These are phyloP conservation scores for Rynchops niger DNA, from an alignment of 2,113 vertebrate genomes.

Conservation along the genomic window DNA sequence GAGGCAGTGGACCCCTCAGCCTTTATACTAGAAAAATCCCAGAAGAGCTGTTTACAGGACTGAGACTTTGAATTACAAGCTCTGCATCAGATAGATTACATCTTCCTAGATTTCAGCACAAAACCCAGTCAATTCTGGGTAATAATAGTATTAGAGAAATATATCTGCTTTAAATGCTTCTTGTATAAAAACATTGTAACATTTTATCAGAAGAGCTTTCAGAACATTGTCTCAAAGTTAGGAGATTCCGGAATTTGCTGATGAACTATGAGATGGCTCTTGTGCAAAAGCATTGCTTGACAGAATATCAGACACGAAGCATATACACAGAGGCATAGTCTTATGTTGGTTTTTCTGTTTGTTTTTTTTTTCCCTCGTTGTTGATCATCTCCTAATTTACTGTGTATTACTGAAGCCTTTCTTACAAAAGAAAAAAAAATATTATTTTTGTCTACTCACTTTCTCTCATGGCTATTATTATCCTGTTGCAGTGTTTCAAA, in stretches of 20 bases:
- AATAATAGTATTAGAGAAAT: not conserved
- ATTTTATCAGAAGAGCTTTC: not conserved
- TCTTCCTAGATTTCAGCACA: not conserved
- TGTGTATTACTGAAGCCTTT: not conserved
- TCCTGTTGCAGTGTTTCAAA: not conserved
- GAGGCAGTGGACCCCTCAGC: not conserved
- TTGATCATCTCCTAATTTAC: not conserved
- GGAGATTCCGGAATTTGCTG: not conserved
- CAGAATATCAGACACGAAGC: not conserved
- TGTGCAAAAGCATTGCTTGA: not conserved
- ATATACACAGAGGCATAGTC: not conserved
- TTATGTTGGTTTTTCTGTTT: not conserved
- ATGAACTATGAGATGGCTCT: not conserved
- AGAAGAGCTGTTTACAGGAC: not conserved
- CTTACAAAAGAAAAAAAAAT: not conserved
- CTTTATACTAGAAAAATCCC: constrained; percentile 10
- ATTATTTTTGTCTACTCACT: not conserved
- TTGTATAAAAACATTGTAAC: not conserved
- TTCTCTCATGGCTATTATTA: not conserved
- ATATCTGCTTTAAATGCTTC: not conserved
- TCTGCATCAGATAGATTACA: not conserved
- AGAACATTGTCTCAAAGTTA: not conserved
- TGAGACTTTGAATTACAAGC: not conserved
- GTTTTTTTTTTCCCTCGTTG: not conserved
- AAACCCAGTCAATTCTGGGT: not conserved